Percentiles rank a stretch among this genome's conserved stretches.
phyloP scores from a whole-genome alignment of 2,888 invertebrate species.

The Plemyria rubiginata region DNA sequence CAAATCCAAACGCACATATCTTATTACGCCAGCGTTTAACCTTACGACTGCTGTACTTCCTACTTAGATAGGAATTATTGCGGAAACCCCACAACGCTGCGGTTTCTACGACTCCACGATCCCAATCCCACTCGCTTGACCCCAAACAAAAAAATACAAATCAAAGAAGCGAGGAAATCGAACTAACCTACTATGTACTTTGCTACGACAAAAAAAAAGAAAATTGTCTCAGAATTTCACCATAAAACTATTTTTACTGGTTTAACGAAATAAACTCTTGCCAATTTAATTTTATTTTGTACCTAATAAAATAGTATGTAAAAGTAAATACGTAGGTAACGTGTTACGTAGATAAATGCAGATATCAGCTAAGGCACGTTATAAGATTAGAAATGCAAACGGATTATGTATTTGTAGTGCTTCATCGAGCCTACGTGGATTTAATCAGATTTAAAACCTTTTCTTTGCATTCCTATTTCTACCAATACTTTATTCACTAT shows the following conservation, averaged over 20 bases:
- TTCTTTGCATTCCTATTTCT: constrained; percentile 42
- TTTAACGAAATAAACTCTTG: background rate
- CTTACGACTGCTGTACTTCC: constrained; percentile 81
- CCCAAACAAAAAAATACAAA: constrained; percentile 26
- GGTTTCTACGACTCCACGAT: constrained; percentile 73
- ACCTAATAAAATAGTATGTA: background rate
- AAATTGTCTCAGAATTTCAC: background rate
- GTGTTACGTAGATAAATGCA: constrained; percentile 27
- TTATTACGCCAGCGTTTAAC: constrained; percentile 84
- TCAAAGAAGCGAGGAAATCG: constrained; percentile 16
- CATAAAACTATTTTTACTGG: background rate
- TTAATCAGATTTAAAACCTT: constrained; percentile 66
- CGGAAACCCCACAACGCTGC: constrained; percentile 79
- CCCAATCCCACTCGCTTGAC: constrained; percentile 33
- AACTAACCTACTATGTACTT: constrained; percentile 22
- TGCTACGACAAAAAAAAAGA: constrained; percentile 8
- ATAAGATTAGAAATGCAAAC: constrained; percentile 83
- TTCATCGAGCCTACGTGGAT: constrained; percentile 69
- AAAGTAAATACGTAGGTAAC: background rate
- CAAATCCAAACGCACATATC: constrained; percentile 74
- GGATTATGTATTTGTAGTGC: constrained; percentile 81
- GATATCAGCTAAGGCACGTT: constrained; percentile 74
- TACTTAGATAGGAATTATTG: constrained; percentile 77
- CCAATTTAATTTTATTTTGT: too few species aligned
- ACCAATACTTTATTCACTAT: background rate